Base-by-base conservation (phyloP, 2,113 vertebrate species). In the Ardeotis arabs region DNA sequence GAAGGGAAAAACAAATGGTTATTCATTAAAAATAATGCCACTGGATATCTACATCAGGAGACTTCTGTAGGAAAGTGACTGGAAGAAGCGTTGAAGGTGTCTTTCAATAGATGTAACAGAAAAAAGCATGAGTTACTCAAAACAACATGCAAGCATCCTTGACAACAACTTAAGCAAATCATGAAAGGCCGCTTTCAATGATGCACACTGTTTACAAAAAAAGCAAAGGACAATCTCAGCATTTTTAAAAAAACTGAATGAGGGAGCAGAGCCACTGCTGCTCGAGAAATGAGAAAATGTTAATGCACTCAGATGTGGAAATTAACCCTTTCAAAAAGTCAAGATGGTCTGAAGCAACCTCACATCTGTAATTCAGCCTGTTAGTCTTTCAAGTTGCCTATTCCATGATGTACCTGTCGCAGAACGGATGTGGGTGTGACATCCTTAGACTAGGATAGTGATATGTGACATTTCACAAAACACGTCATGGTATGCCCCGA, bases 21-120 rank as follows among this genome's bases (percentile, higher is more conserved):
- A 64, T 45, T 92, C 60, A 94, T 92, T 84, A 89, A 89, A 96
- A 91, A 63, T 64, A 85, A 94, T 70, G 60, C 60, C 37, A 92
- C 67, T 60, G 78, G 81, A 52, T 81, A 94, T 44, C 67, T 88
- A 35, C 44, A 92, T 81, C 44, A 73, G 55, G 39, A 37, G 28
- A 88, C 25, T 93, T 87, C 41, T 37, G 12, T 33, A 80, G 67
- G 27, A 70, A 77, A 86, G n/a, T 27, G 37, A 83, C 63, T 53
- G 45, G 41, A 84, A 73, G 56, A 88, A 84, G 27, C 9, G 15
- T 12, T 82, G 49, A 89, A 94, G 62, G 52, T 89, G 35, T 90
- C 64, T 84, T 85, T 90, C 79, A 77, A 68, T 8, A 59, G 35
- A 90, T 24, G 58, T 25, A 87, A 56, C 29, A 60, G 19, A 37